Evolutionary conservation across 2,113 vertebrate genomes (phyloP).

Genomic region (Monopterus albus): DNA sequence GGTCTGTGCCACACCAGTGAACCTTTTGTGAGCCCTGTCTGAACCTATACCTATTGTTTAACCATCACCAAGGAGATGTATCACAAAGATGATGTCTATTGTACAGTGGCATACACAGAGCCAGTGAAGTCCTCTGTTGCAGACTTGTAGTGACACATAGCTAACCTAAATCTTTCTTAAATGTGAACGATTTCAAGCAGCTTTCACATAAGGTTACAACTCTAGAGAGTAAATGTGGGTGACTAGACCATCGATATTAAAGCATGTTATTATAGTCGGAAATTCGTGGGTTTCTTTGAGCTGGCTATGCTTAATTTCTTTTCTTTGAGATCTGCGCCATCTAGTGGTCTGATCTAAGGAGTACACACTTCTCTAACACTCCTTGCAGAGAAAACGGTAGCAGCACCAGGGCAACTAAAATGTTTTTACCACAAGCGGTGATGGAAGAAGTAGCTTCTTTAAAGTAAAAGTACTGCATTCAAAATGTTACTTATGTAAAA

Average conservation of each 20-base stretch:
- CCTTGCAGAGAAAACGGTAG: background rate
- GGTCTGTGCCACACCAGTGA: conserved; percentile 56
- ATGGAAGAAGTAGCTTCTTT: too few relatives aligned
- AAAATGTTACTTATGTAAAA: too few relatives aligned
- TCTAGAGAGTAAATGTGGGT: background rate
- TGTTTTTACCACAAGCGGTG: too few relatives aligned
- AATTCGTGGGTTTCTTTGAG: background rate
- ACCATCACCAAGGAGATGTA: conserved; percentile 55
- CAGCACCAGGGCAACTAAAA: background rate
- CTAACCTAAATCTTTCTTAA: background rate
- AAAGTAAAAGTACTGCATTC: too few relatives aligned
- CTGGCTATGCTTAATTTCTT: background rate
- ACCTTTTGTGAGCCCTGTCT: conserved; percentile 49
- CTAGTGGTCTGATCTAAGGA: conserved; percentile 43
- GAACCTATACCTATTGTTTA: conserved; percentile 58
- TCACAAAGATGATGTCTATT: conserved; percentile 48
- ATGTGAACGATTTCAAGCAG: background rate
- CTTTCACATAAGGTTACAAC: conserved; percentile 7
- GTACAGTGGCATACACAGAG: conserved; percentile 3
- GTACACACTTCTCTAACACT: background rate
- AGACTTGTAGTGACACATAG: conserved; percentile 11
- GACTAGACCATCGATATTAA: conserved; percentile 8
- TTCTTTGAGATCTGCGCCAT: conserved; percentile 49
- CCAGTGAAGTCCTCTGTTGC: conserved; percentile 13
- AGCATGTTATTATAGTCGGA: background rate